Evolutionary conservation across 2,113 vertebrate genomes (phyloP).

Genomic region (Melanocharis versteri): DNA sequence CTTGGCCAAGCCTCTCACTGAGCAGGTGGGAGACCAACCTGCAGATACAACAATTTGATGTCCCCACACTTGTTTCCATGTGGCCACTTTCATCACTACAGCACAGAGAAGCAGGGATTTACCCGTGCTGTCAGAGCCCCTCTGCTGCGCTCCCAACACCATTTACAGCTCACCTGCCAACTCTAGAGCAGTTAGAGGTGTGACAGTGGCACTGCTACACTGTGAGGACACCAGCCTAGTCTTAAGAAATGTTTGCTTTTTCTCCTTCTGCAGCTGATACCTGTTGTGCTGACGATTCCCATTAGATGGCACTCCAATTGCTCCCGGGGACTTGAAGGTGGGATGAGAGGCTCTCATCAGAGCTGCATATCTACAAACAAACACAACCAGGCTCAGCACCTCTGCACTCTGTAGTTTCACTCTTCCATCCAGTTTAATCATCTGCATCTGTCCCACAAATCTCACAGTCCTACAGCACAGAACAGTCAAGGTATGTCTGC

Average conservation of each 20-base stretch:
- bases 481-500: not conserved
- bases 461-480: not conserved
- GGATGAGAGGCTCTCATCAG: constrained; percentile 68
- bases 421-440: not conserved
- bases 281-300: constrained; percentile 67
- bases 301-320: constrained; percentile 44
- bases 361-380: constrained; percentile 73
- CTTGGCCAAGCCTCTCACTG: not conserved
- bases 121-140: not conserved
- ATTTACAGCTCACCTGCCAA: not conserved
- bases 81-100: not conserved
- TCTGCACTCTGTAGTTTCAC: not conserved
- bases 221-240: not conserved
- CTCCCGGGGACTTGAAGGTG: constrained; percentile 37
- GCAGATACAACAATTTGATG: not conserved
- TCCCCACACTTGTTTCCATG: not conserved
- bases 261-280: constrained; percentile 39
- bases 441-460: not conserved
- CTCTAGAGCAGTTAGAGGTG: not conserved
- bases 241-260: not conserved
- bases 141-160: not conserved
- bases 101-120: accelerated
- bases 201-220: not conserved
- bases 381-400: not conserved
- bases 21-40: not conserved